Evolutionary conservation across 2,888 invertebrate genomes (phyloP), one percentile per base, ranked within the genome.

Genomic region (Platycnemis pennipes): DNA sequence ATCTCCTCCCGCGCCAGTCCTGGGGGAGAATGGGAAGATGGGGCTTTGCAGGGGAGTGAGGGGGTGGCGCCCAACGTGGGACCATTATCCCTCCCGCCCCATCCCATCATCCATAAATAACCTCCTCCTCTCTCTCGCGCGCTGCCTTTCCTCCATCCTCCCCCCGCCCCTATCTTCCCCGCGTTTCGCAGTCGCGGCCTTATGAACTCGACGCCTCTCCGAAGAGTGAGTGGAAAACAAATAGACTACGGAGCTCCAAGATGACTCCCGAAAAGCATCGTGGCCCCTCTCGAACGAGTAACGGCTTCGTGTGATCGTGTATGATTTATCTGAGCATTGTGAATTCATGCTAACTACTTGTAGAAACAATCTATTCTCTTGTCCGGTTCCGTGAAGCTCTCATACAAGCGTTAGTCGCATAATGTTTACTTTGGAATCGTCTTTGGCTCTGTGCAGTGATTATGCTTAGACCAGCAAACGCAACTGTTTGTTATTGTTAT

Each of bases 71-170:
- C n/a, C n/a, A n/a, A n/a, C n/a, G n/a, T n/a, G n/a, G n/a, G n/a
- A 11, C 37, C 49, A 56, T 56, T 89, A 56, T 56, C 42, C 56
- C 53, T 22, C 22, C 2, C 56, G 22, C 89, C 89, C 42, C 4
- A 2, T 45, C 37, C 91, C 31, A 69, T 44, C 44, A 69, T 91
- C 63, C 69, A 91, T 91, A 91, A 89, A 91, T 45, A 44, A 63
- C 26, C 44, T n/a, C 63, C 44, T 42, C 45, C 45, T 0, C 86
- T 2, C 86, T n/a, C 2, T 56, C 42, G 4, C 26, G 4, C 45
- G 4, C 45, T 11, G 2, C 45, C 45, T n/a, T 45, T 26, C 87
- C 2, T 0, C 26, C 31, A 63, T 5, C 11, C 31, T 0, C 88
- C 88, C 16, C 44, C 13, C 19, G 26, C 91, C 26, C n/a, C 46